A percentile compares a stretch with the other conserved stretches of the same genome.
phyloP scores from a whole-genome alignment of 2,888 invertebrate genomes.

The Andrena minutula region DNA sequence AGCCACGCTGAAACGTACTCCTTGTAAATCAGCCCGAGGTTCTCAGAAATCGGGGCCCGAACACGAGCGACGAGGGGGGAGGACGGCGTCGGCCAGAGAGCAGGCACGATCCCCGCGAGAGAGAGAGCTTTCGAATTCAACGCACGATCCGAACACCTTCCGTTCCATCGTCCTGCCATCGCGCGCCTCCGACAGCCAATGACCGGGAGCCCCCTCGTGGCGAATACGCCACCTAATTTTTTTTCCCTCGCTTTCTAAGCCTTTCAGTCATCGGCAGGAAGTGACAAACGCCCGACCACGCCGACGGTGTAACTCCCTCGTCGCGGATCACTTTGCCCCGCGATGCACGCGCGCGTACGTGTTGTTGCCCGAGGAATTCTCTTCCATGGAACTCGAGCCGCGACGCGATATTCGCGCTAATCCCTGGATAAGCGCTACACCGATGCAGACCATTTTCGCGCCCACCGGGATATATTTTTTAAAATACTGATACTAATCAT shows the following conservation, averaged over 20 bases:
- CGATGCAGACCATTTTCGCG: too few species aligned
- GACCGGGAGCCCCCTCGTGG: slow-evolving; percentile 44
- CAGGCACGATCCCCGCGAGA: slow-evolving; percentile 52
- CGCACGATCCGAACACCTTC: slow-evolving; percentile 80
- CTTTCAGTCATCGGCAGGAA: slow-evolving; percentile 67
- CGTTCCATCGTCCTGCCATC: slow-evolving; percentile 76
- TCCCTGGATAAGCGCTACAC: not conserved
- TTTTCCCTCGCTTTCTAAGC: slow-evolving; percentile 66
- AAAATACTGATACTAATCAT: too few species aligned
- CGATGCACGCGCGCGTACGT: slow-evolving; percentile 49
- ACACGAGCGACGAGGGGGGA: slow-evolving; percentile 24
- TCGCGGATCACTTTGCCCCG: slow-evolving; percentile 49
- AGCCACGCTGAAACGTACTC: slow-evolving; percentile 52
- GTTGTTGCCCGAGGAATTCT: slow-evolving; percentile 40
- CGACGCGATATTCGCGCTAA: not conserved
- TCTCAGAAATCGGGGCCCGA: slow-evolving; percentile 63
- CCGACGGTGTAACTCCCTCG: slow-evolving; percentile 9
- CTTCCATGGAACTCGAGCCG: slow-evolving; percentile 29
- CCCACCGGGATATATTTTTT: too few species aligned
- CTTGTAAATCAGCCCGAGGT: slow-evolving; percentile 65
- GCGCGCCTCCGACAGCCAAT: slow-evolving; percentile 56
- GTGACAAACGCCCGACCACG: slow-evolving; percentile 39
- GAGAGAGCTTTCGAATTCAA: slow-evolving; percentile 76
- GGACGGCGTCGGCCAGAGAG: slow-evolving; percentile 38
- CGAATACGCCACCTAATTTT: slow-evolving; percentile 71